phyloP scores from a whole-genome alignment of 2,113 vertebrate species.

The Phyllostomus discolor region DNA sequence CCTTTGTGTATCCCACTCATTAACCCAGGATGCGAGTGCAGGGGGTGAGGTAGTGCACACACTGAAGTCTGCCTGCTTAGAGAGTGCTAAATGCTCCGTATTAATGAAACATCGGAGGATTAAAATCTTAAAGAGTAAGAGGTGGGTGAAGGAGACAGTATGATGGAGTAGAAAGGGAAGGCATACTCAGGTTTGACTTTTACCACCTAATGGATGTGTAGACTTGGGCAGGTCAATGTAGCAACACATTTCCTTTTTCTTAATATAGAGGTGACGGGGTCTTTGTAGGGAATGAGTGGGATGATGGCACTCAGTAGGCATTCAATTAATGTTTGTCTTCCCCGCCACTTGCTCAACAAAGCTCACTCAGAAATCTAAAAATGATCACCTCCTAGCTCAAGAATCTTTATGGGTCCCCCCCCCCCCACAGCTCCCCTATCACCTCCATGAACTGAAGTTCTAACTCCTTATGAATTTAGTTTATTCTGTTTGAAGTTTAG shows the following conservation, averaged over 20 bases:
- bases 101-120: background rate
- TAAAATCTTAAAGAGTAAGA: background rate
- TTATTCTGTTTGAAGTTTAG: background rate
- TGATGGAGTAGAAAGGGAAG: background rate
- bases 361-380: slow-evolving; percentile 18
- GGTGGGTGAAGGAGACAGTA: background rate
- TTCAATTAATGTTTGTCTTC: background rate
- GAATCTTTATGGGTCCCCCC: background rate
- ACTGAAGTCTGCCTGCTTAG: background rate
- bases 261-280: background rate
- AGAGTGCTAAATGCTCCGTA: background rate
- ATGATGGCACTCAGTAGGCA: background rate
- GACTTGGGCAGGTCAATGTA: background rate
- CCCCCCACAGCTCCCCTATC: background rate
- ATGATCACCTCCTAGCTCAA: background rate
- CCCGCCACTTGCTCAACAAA: background rate
- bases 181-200: background rate
- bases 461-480: background rate
- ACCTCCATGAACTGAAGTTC: background rate
- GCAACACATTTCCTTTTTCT: background rate
- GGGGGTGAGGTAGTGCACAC: background rate
- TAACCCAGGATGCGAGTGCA: background rate
- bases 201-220: too few species aligned
- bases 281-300: background rate
- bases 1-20: background rate